phyloP scores from a whole-genome alignment of 2,797 vertebrate species.

The Peromyscus attwateri region DNA sequence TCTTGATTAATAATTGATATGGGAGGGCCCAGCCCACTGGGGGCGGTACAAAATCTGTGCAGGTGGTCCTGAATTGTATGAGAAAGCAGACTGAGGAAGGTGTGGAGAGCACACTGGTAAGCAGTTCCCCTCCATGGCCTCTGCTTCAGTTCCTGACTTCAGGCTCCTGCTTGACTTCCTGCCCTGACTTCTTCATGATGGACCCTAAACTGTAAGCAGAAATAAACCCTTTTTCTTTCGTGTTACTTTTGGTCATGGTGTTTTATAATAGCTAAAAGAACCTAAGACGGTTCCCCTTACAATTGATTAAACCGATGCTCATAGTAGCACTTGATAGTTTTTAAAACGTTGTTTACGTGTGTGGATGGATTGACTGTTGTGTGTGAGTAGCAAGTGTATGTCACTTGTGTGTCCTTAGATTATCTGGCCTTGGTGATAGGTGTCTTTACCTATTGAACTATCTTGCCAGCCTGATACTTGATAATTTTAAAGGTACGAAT shows the following conservation, averaged over 20 bases:
- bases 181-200: not conserved
- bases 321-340: not conserved
- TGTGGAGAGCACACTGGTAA: not conserved
- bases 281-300: not conserved
- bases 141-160: not conserved
- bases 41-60: not conserved
- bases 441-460: not conserved
- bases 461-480: not conserved
- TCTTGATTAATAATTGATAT: not conserved
- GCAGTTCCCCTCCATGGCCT: not conserved
- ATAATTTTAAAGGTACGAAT: not conserved
- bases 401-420: not conserved
- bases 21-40: not conserved
- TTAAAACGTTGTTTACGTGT: not conserved
- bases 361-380: not conserved
- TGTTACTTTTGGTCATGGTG: not conserved
- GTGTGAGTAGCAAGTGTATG: not conserved
- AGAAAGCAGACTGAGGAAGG: not conserved
- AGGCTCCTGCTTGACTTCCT: not conserved
- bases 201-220: not conserved
- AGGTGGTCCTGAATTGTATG: not conserved
- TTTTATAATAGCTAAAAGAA: not conserved
- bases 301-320: not conserved
- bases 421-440: not conserved
- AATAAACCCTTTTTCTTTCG: not conserved